A percentile compares a stretch with the other conserved stretches of the same genome.
phyloP scores from a whole-genome alignment of 2,797 vertebrate species.

The Cheirogaleus major region DNA sequence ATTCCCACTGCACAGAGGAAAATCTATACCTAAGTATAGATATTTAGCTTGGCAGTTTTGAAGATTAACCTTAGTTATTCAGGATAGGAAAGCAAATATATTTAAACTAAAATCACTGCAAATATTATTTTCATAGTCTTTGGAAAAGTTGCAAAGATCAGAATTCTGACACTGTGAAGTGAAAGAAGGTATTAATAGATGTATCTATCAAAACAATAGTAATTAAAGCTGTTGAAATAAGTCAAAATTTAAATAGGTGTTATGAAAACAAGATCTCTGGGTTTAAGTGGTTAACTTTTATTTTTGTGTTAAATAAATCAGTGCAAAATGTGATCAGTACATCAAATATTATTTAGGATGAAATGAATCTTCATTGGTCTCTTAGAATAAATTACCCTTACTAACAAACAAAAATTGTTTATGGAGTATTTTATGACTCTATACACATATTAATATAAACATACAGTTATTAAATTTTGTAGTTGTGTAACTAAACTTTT shows the following conservation, averaged over 20 bases:
- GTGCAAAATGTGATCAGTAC: not conserved
- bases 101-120: not conserved
- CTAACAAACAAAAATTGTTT: not conserved
- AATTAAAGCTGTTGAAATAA: not conserved
- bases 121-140: not conserved
- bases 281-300: not conserved
- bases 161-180: not conserved
- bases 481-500: not conserved
- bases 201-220: not conserved
- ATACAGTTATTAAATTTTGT: not conserved
- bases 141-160: not conserved
- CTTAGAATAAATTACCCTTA: not conserved
- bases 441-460: not conserved
- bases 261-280: not conserved
- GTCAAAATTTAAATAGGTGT: constrained; percentile 11
- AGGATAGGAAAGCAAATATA: not conserved
- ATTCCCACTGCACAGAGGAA: not conserved
- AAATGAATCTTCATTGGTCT: not conserved
- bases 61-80: constrained; percentile 4
- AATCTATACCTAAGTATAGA: not conserved
- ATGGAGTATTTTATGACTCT: not conserved
- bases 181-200: not conserved
- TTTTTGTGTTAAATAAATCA: not conserved
- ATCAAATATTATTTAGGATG: not conserved
- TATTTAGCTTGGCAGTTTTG: not conserved